Evolutionary conservation across 2,113 vertebrate species (phyloP), one percentile per base, ranked within the genome.

Genomic region (Sander vitreus): DNA sequence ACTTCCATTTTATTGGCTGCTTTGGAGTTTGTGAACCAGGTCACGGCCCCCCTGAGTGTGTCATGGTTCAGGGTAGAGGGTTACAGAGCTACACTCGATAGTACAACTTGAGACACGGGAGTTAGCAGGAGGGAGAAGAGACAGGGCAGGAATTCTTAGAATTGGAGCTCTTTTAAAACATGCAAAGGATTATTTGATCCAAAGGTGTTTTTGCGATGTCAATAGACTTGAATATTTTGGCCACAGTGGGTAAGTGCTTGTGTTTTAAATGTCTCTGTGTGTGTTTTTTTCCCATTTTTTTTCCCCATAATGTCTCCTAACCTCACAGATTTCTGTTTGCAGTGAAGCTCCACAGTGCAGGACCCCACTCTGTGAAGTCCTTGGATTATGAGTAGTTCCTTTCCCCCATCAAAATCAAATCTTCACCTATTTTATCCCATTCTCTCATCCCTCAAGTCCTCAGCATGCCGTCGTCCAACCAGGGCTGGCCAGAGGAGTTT

Each of bases 401-500:
- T 45, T 16, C 6, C 8, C 7, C 53, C 23, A 21, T 54, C 14
- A 12, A 43, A 43, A 39, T 55, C 1, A 27, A 53, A 66, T 47
- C 6, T 67, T 88, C 14, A 19, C 18, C 25, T 43, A 2, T 47
- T 19, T 19, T 45, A 2, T 55, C 48, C 70, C n/a, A 25, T 69
- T 54, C 70, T 51, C 47, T 36, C 30, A 9, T 71, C 43, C 54
- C 39, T 15, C 4, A 90, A 98, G 97, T 95, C 53, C 54, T 96
- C 78, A 95, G 92, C 84, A 99, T 99, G 98, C 96, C 96, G 1
- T 78, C 95, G 1, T 97, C 95, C 92, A 99, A 99, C 92, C 95
- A 97, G 81, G 95, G 95, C 80, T 99, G 98, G 98, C 98, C 98
- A 0, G 98, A 99, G 74, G 96, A 97, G 63, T 99, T 99, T 18